A percentile compares a stretch with the other conserved stretches of the same genome.
phyloP scores from a whole-genome alignment of 2,113 vertebrate species.

The Neotragus pygmaeus region DNA sequence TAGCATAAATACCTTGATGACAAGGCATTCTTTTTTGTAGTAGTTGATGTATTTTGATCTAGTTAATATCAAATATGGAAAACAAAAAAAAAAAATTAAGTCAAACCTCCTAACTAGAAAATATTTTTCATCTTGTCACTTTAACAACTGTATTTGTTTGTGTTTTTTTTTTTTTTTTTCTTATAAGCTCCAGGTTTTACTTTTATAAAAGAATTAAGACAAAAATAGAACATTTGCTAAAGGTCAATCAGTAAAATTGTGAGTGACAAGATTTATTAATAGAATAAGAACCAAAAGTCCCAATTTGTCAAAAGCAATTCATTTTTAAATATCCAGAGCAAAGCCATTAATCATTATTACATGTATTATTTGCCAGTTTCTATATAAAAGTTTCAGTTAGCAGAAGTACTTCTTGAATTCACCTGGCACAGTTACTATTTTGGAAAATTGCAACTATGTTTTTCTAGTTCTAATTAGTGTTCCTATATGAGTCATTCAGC shows the following conservation, averaged over 20 bases:
- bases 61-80: slow-evolving; percentile 37
- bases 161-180: slow-evolving; percentile 30
- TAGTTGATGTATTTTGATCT: background rate
- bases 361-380: slow-evolving; percentile 57
- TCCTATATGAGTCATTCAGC: slow-evolving; percentile 67
- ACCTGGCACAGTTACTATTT: slow-evolving; percentile 68
- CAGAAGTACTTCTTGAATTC: slow-evolving; percentile 55
- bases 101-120: background rate
- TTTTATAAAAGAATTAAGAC: slow-evolving; percentile 2
- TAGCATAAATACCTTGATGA: background rate
- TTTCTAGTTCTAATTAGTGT: slow-evolving; percentile 72
- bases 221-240: slow-evolving; percentile 4
- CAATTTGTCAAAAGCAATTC: background rate
- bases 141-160: background rate
- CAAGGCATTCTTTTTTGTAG: background rate
- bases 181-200: background rate
- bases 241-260: slow-evolving; percentile 29
- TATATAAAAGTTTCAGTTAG: slow-evolving; percentile 58
- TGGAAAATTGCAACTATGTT: slow-evolving; percentile 70
- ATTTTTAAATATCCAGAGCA: slow-evolving; percentile 46
- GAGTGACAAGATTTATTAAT: slow-evolving; percentile 31
- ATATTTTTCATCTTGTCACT: slow-evolving; percentile 3
- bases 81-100: background rate
- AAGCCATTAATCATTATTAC: slow-evolving; percentile 69
- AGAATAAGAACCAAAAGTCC: slow-evolving; percentile 19